Base-by-base conservation (phyloP, 1,140 invertebrate genomes). In the Diabrotica virgifera region DNA sequence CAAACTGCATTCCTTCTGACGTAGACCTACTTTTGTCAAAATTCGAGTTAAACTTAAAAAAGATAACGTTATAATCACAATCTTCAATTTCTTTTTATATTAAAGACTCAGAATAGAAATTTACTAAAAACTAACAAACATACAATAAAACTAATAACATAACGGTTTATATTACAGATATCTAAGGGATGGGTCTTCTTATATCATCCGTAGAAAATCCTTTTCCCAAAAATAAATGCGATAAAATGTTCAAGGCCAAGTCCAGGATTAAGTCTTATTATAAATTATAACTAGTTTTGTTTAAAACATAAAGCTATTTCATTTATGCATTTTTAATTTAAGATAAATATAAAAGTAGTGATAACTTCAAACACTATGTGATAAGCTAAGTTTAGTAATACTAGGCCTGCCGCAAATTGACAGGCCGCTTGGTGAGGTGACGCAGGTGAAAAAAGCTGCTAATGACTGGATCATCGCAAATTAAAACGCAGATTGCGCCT, bases 101-200 rank as follows among this genome's bases (percentile, higher is more conserved):
- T 68, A 68, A 68, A 69, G 67, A 72, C 70, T 75, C 71, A 72
- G 67, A 72, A 72, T 70, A 72, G 67, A 77, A 77, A 76, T 77
- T 76, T 66, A 78, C 77, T 78, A 78, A 74, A 77, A 75, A 74
- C 77, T 77, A 78, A 78, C 77, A 77, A 77, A 77, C 74, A 76
- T 76, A 77, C 74, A 69, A 64, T 52, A 59, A 63, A 67, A 63
- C 62, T 67, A 63, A 64, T 67, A 68, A 68, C 59, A 67, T 57
- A 67, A 63, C 61, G 61, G 64, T 68, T 66, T 63, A 71, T 61
- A 66, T 61, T 64, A 50, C 63, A 59, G n/a, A 58, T 53, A 52
- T 65, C 59, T 56, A 60, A 60, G 59, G 59, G 11, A 11, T 12
- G 9, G 56, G 56, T 58, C 12, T 24, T 56, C 13, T 24, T 24